These are phyloP conservation scores for Theocolax elegans DNA, from an alignment of 1,140 invertebrate species.

Conservation along the genomic window DNA sequence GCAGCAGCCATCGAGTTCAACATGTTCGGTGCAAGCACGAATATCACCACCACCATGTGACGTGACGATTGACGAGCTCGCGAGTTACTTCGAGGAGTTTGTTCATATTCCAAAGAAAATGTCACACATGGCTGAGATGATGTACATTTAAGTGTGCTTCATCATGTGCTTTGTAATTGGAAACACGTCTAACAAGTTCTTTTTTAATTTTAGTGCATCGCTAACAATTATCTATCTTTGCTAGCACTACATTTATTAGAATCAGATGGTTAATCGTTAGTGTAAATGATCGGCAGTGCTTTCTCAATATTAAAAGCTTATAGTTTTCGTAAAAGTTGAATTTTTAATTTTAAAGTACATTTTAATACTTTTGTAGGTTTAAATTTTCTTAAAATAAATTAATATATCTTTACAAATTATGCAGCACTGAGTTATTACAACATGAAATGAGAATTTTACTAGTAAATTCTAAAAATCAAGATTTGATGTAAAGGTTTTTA, in stretches of 20 bases:
- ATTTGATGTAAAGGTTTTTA: slow-evolving; percentile 7
- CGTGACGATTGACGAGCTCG: slow-evolving; percentile 90
- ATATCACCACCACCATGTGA: slow-evolving; percentile 74
- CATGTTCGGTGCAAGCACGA: slow-evolving; percentile 69
- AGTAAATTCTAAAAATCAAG: slow-evolving; percentile 16
- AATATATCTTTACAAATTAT: no score
- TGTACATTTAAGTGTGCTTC: slow-evolving; percentile 83
- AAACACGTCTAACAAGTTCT: slow-evolving; percentile 17
- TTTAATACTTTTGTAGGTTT: no score
- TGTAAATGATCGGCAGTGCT: background rate
- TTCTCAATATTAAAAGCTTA: background rate
- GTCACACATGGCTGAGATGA: slow-evolving; percentile 96
- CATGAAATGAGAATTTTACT: background rate
- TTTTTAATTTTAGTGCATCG: slow-evolving; percentile 37
- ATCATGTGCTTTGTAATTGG: slow-evolving; percentile 12
- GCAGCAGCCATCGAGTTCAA: slow-evolving; percentile 57
- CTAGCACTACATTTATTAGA: background rate
- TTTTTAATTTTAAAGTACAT: background rate
- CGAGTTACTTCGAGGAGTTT: slow-evolving; percentile 91
- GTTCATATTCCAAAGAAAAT: slow-evolving; percentile 96
- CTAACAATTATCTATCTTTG: background rate
- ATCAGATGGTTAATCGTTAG: slow-evolving; percentile 1
- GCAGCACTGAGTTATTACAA: no score
- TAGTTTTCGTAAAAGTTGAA: background rate
- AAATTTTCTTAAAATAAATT: no score